Base-by-base conservation (phyloP, 2,797 vertebrate species). In the Gymnoscopelus braueri region DNA sequence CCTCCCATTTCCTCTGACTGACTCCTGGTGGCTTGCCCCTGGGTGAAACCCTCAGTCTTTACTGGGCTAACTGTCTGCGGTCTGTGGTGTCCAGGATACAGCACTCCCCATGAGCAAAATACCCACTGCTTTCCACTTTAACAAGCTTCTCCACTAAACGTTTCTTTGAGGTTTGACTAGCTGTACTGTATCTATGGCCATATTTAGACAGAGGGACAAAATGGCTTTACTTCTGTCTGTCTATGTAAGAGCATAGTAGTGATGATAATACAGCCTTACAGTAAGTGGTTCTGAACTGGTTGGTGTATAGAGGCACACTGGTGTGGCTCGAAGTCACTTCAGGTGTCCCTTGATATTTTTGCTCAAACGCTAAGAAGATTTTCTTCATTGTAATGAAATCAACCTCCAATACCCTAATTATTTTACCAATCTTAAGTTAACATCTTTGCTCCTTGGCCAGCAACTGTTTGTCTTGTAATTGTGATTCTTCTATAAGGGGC, bases 21-120 rank as follows among this genome's bases (percentile, higher is more conserved):
- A 60, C 74, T 85, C 39, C 67, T 56, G 74, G 83, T 70, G 81
- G 65, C 77, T 82, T 2, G 56, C 67, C 73, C 62, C 50, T 65
- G 71, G 69, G 63, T 78, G 76, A 75, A 86, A 65, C 65, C 60
- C 51, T 70, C 55, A 47, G 71, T 81, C 77, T 81, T 77, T 61
- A 72, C 84, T 72, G 71, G 78, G 73, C 68, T 73, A 63, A 35
- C 23, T 77, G 79, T 83, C 80, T 90, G 88, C 48, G 85, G 88
- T 86, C 69, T 85, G 83, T 67, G 83, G 87, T 75, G 19, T 84
- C 60, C 62, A 78, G 59, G 71, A 80, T 66, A n/a, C 77, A 75
- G 76, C 0, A 13, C 61, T 81, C 68, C 56, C 81, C 82, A 70
- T 69, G 76, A 65, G 26, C 2, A 23, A 85, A 74, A 74, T 23